phyloP scores from a whole-genome alignment of 2,113 vertebrate genomes.

The Mormyrus iriodes region DNA sequence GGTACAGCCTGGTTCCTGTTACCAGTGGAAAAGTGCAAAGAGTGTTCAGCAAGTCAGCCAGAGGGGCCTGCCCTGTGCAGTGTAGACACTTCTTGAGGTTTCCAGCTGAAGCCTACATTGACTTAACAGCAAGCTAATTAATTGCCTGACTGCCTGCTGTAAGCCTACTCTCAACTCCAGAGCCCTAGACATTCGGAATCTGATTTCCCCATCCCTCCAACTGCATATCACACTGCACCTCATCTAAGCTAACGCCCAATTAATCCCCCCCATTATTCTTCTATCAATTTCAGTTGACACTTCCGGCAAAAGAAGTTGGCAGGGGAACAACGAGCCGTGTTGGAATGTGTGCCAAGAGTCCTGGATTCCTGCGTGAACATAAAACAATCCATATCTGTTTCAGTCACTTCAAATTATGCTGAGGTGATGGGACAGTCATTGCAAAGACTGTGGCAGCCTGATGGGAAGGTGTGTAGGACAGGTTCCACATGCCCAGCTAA shows the following conservation, averaged over 20 bases:
- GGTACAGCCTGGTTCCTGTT: background rate
- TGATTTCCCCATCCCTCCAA: background rate
- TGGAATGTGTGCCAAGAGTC: background rate
- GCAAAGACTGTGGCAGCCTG: background rate
- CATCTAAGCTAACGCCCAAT: constrained; percentile 19
- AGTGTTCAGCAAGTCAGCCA: background rate
- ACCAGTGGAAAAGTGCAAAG: background rate
- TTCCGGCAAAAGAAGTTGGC: constrained; percentile 14
- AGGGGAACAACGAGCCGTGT: background rate
- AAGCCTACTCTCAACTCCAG: constrained; percentile 14
- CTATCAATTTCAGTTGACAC: constrained; percentile 26
- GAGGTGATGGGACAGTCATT: background rate
- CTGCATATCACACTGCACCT: background rate
- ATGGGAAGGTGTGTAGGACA: background rate
- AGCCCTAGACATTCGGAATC: background rate
- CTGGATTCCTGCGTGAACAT: background rate
- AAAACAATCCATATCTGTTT: background rate
- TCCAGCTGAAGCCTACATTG: constrained; percentile 19
- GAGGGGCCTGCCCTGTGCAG: background rate
- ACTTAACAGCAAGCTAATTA: constrained; percentile 33
- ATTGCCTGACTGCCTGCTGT: constrained; percentile 34
- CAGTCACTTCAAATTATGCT: background rate
- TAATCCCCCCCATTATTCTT: constrained; percentile 36
- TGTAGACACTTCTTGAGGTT: background rate
- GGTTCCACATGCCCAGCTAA: background rate